Conservation (phyloP, 2,113 vertebrate species). For the Vulpes lagopus region DNA sequence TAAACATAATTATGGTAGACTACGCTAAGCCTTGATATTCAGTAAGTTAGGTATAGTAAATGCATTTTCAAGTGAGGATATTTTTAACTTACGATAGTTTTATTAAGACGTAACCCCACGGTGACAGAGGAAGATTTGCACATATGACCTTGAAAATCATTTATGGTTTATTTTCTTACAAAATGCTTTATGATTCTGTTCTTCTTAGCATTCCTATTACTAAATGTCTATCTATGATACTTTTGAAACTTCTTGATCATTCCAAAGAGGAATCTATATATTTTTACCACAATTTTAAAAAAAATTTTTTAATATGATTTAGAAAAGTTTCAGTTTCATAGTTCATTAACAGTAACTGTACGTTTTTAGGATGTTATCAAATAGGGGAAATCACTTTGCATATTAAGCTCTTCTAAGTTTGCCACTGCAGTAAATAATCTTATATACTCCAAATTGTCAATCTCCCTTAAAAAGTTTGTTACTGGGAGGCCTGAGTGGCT, state of each 20-base stretch:
- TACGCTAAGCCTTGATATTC: background rate
- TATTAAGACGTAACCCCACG: background rate
- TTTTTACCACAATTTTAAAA: no score
- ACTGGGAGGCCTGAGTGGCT: background rate
- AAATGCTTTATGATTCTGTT: background rate
- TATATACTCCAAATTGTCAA: background rate
- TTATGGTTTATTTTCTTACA: slow-evolving; percentile 2
- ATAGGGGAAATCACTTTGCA: background rate
- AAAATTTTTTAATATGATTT: background rate
- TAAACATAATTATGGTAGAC: background rate
- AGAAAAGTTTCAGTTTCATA: background rate
- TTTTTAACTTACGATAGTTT: background rate
- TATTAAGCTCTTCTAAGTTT: background rate
- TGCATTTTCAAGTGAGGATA: background rate
- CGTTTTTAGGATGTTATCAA: background rate
- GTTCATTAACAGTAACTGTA: background rate
- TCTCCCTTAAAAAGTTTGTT: background rate
- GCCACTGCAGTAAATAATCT: background rate
- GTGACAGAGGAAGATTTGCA: background rate
- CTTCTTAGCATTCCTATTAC: background rate
- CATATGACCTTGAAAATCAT: background rate
- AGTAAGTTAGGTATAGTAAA: background rate
- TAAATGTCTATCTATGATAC: background rate
- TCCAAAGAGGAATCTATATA: background rate
- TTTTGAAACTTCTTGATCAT: background rate